Percentiles rank a stretch among this genome's conserved stretches.
Evolutionary conservation across 2,888 invertebrate genomes (phyloP).

Genomic region (Eueremaeus valkanovi): DNA sequence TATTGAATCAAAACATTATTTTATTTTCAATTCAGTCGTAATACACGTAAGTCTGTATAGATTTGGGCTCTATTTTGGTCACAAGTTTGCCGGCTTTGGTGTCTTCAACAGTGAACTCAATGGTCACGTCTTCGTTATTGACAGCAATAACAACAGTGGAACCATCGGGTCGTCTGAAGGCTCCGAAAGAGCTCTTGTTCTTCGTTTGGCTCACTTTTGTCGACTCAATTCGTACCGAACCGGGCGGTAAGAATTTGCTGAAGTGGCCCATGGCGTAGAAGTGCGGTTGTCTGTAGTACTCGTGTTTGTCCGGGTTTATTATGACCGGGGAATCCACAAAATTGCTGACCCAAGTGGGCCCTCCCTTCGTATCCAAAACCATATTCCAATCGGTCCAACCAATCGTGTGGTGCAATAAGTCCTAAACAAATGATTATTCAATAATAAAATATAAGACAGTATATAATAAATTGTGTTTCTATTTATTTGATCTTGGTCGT

Average conservation of each 20-base stretch:
- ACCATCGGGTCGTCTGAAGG: background rate
- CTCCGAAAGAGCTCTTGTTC: background rate
- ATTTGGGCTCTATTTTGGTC: background rate
- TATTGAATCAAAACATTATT: no score
- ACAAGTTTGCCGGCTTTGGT: background rate
- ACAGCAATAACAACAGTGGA: conserved; percentile 8
- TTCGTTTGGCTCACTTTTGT: background rate
- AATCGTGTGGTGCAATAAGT: conserved; percentile 55
- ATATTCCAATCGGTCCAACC: conserved; percentile 61
- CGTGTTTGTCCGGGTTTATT: conserved; percentile 52
- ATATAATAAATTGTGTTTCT: background rate
- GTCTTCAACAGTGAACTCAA: background rate
- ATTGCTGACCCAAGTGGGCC: conserved; percentile 58
- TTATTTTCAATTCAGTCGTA: no score
- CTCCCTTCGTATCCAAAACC: conserved; percentile 55
- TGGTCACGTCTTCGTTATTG: background rate
- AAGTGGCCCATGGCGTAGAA: conserved; percentile 59
- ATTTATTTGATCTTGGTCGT: no score
- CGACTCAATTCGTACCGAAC: conserved; percentile 44
- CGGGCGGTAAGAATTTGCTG: conserved; percentile 49
- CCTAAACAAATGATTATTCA: conserved; percentile 50
- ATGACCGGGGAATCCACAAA: conserved; percentile 58
- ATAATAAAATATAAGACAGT: background rate
- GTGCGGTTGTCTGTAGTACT: conserved; percentile 59
- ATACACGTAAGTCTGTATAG: background rate